phyloP scores from a whole-genome alignment of 2,888 invertebrate genomes.

The Anticlea derivata region DNA sequence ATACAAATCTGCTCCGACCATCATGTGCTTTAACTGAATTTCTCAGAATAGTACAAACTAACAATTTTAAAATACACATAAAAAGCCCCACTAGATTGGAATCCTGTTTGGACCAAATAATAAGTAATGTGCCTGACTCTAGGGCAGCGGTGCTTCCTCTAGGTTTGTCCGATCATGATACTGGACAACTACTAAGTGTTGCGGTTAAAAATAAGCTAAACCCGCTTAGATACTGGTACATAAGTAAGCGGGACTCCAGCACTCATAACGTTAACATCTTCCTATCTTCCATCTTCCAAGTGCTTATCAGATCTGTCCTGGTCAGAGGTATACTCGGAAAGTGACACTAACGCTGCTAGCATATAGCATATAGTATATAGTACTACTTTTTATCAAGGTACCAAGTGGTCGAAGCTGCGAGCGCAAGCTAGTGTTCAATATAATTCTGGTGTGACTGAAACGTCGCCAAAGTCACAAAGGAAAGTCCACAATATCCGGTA shows the following conservation, averaged over 20 bases:
- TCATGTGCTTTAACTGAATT: neutral
- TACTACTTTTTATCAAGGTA: too few species aligned
- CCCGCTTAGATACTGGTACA: neutral
- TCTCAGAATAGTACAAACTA: neutral
- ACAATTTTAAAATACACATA: neutral
- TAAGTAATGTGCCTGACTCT: neutral
- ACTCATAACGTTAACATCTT: neutral
- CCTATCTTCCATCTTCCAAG: too few species aligned
- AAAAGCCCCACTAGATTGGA: neutral
- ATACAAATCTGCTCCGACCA: neutral
- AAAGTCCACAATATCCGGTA: constrained; percentile 38
- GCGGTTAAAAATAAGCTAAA: neutral
- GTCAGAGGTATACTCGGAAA: neutral
- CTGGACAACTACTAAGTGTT: neutral
- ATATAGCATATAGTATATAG: too few species aligned
- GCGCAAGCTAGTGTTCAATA: too few species aligned
- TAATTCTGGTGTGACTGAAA: neutral
- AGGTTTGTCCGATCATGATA: neutral
- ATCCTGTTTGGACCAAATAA: neutral
- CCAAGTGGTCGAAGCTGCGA: too few species aligned
- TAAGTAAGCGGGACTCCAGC: neutral
- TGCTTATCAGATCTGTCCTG: neutral
- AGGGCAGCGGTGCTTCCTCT: neutral
- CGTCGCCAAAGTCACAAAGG: constrained; percentile 5
- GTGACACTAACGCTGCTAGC: neutral